phyloP scores from a whole-genome alignment of 2,888 invertebrate genomes.

The Dynastes grantii region DNA sequence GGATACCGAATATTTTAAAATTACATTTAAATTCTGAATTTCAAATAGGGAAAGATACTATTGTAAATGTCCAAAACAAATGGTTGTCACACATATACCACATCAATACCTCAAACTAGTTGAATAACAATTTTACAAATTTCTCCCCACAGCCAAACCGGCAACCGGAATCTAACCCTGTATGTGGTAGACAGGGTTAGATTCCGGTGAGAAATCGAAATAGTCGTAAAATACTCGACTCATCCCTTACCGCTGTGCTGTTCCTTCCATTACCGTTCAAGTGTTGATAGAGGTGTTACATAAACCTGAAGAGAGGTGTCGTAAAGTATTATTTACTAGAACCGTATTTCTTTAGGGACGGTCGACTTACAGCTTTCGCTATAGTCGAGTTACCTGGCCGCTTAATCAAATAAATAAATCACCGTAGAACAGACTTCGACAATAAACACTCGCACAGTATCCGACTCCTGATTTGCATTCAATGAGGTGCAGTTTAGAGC shows the following conservation, averaged over 20 bases:
- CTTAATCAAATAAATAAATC: constrained; percentile 13
- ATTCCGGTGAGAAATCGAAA: background rate
- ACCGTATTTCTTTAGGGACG: constrained; percentile 3
- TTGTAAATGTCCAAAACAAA: no score
- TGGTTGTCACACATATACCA: no score
- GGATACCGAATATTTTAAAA: no score
- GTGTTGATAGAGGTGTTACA: background rate
- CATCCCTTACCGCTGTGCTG: background rate
- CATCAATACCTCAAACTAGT: no score
- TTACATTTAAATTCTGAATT: no score
- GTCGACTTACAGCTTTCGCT: background rate
- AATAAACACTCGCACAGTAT: constrained; percentile 1
- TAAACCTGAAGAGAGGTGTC: background rate
- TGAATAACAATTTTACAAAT: no score
- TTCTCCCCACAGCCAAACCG: no score
- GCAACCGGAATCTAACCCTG: no score
- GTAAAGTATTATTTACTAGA: constrained; percentile 10
- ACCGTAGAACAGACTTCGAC: background rate
- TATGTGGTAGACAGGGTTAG: background rate
- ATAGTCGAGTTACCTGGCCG: background rate
- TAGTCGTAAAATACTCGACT: background rate
- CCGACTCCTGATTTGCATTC: background rate
- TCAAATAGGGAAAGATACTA: no score
- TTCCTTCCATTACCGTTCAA: background rate
- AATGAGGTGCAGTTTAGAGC: background rate